Conservation (phyloP, 2,888 invertebrate genomes). For the Eulithis prunata region DNA sequence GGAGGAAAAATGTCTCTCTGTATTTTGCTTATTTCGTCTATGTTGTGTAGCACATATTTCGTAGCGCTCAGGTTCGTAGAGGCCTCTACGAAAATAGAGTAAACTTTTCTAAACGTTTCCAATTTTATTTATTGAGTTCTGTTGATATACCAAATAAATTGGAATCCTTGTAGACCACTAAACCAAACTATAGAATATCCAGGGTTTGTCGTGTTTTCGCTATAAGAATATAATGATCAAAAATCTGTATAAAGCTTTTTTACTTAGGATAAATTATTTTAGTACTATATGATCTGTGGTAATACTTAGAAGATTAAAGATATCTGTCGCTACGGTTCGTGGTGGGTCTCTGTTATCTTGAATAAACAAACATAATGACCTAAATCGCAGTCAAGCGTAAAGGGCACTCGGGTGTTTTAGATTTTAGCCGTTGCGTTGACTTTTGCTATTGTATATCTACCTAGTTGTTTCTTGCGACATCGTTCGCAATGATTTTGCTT, state of each 20-base stretch:
- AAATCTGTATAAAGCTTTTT: no score
- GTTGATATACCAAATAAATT: neutral
- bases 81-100: slow-evolving; percentile 8
- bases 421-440: neutral
- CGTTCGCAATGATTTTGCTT: neutral
- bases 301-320: neutral
- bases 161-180: neutral
- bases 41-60: slow-evolving; percentile 11
- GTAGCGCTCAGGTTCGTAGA: slow-evolving; percentile 10
- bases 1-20: neutral
- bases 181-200: neutral
- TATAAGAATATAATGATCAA: no score
- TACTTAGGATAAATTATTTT: neutral
- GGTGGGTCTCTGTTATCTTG: neutral
- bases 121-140: slow-evolving; percentile 2
- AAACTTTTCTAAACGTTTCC: neutral
- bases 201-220: no score
- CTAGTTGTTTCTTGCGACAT: neutral
- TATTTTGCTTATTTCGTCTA: neutral
- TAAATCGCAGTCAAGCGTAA: slow-evolving; percentile 8
- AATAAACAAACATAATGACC: neutral
- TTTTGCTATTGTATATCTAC: neutral
- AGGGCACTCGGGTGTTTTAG: neutral
- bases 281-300: neutral
- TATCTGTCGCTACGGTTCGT: neutral